phyloP scores from a whole-genome alignment of 2,888 invertebrate species.

The Seira musarum region DNA sequence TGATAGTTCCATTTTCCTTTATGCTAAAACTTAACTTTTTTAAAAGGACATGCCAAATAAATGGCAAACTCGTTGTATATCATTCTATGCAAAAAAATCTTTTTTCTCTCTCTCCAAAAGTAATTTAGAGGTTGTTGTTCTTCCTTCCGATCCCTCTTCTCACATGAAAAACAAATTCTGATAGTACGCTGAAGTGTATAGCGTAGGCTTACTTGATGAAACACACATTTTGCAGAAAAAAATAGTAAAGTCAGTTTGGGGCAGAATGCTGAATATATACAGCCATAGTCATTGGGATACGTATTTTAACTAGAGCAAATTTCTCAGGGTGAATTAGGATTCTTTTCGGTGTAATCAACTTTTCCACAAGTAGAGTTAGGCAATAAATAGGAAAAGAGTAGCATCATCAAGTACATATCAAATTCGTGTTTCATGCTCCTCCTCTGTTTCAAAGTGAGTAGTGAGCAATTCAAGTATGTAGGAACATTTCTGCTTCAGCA shows the following conservation, averaged over 20 bases:
- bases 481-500: not conserved
- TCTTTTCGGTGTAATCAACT: slow-evolving; percentile 31
- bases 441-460: not conserved
- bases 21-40: slow-evolving; percentile 4
- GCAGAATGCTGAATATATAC: not conserved
- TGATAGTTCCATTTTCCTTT: not conserved
- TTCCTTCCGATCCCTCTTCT: slow-evolving; percentile 6
- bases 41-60: slow-evolving; percentile 29
- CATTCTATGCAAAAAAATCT: slow-evolving; percentile 22
- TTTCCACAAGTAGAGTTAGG: slow-evolving; percentile 30
- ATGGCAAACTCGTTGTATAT: slow-evolving; percentile 13
- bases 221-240: not conserved
- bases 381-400: slow-evolving; percentile 25
- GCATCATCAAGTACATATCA: slow-evolving; percentile 3
- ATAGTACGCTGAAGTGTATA: not conserved
- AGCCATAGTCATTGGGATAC: too few species aligned
- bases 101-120: slow-evolving; percentile 25
- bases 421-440: not conserved
- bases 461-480: not conserved
- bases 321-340: slow-evolving; percentile 13
- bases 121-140: slow-evolving; percentile 56
- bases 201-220: slow-evolving; percentile 2
- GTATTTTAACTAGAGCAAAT: slow-evolving; percentile 13
- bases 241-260: not conserved
- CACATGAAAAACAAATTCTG: not conserved